These are phyloP conservation scores for Poeciliopsis occidentalis DNA, from an alignment of 2,113 vertebrate genomes.

Conservation along the genomic window DNA sequence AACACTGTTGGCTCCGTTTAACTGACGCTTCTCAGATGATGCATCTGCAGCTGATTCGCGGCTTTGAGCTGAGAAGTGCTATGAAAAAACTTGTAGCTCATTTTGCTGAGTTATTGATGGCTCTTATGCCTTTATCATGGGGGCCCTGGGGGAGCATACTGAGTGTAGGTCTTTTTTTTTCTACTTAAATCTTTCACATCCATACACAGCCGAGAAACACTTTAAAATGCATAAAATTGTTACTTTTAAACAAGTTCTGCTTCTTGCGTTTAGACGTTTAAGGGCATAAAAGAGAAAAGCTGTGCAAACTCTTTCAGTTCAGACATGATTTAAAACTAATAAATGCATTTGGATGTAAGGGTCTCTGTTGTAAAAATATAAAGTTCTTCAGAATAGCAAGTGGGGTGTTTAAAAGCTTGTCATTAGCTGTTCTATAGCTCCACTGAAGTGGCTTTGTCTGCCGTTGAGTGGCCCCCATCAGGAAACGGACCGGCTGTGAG, in stretches of 20 bases:
- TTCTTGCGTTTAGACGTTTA: background rate
- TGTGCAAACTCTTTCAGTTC: too few relatives aligned
- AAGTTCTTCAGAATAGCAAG: conserved; percentile 13
- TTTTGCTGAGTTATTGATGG: background rate
- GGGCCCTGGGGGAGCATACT: too few relatives aligned
- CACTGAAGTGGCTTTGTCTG: conserved; percentile 45
- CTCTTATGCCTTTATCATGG: background rate
- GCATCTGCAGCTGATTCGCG: conserved; percentile 8
- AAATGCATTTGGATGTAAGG: conserved; percentile 4
- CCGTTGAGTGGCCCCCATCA: conserved; percentile 27
- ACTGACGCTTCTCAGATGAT: background rate
- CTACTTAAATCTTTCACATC: background rate
- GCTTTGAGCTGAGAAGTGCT: background rate
- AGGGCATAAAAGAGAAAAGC: background rate
- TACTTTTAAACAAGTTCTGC: background rate
- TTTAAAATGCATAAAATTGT: background rate
- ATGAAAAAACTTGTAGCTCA: background rate
- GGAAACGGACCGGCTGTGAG: conserved; percentile 23
- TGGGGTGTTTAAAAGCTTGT: conserved; percentile 45
- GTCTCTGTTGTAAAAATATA: background rate
- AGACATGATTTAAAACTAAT: background rate
- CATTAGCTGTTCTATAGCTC: conserved; percentile 12
- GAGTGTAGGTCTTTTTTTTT: background rate
- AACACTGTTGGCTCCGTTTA: conserved; percentile 6
- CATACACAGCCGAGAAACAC: background rate